Base-by-base conservation (phyloP, 1,140 invertebrate genomes). In the Drosophila repletoides region DNA sequence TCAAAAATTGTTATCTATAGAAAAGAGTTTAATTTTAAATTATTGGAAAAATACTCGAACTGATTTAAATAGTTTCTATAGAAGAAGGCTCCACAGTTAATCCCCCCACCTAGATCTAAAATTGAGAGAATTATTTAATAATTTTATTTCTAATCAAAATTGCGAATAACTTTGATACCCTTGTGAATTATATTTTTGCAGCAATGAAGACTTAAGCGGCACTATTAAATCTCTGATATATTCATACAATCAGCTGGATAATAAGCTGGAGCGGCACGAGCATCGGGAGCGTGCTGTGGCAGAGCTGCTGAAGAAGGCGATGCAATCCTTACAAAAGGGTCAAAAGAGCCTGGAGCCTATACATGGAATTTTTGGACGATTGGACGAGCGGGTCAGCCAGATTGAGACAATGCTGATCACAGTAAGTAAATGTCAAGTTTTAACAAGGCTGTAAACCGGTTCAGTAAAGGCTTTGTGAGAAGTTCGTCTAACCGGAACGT, bases 201-300 rank as follows among this genome's bases (percentile, higher is more conserved):
- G 96, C 10, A 94, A 95, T 88, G 94, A 95, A 90, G 95, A 97
- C 61, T 95, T 97, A 46, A 93, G 95, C 67, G 94, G 95, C 81
- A 95, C 95, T 0, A 94, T 97, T 88, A 88, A 96, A 64, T 95
- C 95, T 17, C 90, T 98, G 60, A 95, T 96, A 36, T 94, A 96
- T 87, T 94, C 96, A 89, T 94, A 96, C 90, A 92, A 95, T 15
- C 93, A 93, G 15, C 94, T 95, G 55, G 95, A 95, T 36, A 95
- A 95, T 76, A 97, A 97, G 90, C 88, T 97, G 60, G 96, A 96
- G 76, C 91, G 96, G 17, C 96, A 97, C 88, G 96, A 97, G 88
- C 93, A 93, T 52, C 91, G 96, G 9, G 96, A 97, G 84, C 93
- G 94, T 31, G 94, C 95, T 4, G 89, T 96, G 1, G 95, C 95